phyloP scores from a whole-genome alignment of 1,140 invertebrate genomes.

The Drosophila willistoni region DNA sequence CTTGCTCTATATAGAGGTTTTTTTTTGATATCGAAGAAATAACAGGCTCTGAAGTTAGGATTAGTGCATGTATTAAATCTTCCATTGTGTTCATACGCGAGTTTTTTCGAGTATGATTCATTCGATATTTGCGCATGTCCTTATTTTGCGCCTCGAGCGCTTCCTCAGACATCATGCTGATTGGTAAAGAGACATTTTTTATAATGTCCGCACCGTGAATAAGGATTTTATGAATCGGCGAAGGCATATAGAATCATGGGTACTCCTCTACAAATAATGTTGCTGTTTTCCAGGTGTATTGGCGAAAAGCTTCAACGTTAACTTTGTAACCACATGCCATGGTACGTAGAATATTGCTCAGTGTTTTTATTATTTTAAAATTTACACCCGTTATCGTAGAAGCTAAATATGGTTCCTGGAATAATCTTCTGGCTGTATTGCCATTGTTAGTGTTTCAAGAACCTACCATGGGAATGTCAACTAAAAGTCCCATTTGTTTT shows the following conservation, averaged over 20 bases:
- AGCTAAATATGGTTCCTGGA: constrained; percentile 13
- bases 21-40: constrained; percentile 5
- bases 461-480: constrained; percentile 19
- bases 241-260: constrained; percentile 16
- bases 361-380: constrained; percentile 13
- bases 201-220: neutral
- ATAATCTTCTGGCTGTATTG: constrained; percentile 24
- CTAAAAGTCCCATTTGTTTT: constrained; percentile 17
- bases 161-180: constrained; percentile 21
- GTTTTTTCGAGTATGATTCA: constrained; percentile 10
- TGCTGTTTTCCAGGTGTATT: constrained; percentile 15
- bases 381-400: constrained; percentile 15
- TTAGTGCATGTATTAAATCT: too few species aligned
- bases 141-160: constrained; percentile 14
- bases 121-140: constrained; percentile 13
- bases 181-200: constrained; percentile 5
- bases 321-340: constrained; percentile 15
- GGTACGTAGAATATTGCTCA: constrained; percentile 20
- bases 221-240: constrained; percentile 17
- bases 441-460: constrained; percentile 19
- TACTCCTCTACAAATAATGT: constrained; percentile 18
- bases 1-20: neutral
- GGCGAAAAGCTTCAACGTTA: constrained; percentile 9
- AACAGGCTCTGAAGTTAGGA: constrained; percentile 5
- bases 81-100: constrained; percentile 2